Evolutionary conservation across 2,113 vertebrate genomes (phyloP).

Genomic region (Marcusenius ussheri): DNA sequence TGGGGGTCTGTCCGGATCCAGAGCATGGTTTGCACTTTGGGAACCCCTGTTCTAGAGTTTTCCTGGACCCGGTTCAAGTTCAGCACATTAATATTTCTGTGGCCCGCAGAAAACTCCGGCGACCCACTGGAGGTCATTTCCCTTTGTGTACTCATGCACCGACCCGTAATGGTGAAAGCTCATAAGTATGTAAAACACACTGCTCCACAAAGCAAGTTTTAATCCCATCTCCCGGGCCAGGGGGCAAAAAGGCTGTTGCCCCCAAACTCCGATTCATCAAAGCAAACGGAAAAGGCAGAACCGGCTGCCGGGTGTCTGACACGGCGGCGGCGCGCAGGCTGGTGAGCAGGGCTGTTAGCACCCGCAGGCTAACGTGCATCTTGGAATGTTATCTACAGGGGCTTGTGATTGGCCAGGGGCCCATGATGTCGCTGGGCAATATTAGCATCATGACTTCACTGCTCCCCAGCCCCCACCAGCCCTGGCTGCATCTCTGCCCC

Average conservation of each 20-base stretch:
- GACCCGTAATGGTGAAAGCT: slow-evolving; percentile 4
- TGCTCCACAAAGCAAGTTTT: slow-evolving; percentile 3
- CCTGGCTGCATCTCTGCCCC: not conserved
- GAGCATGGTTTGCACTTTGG: not conserved
- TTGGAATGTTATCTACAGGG: not conserved
- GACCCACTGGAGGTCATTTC: not conserved
- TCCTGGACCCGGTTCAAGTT: not conserved
- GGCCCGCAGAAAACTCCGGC: not conserved
- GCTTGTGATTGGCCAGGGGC: not conserved
- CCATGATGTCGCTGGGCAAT: not conserved
- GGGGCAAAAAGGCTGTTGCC: not conserved
- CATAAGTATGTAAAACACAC: slow-evolving; percentile 6
- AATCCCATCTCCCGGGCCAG: not conserved
- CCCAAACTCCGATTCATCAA: not conserved
- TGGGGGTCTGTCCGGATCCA: not conserved
- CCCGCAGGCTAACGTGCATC: not conserved
- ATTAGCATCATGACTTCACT: not conserved
- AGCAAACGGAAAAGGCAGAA: not conserved
- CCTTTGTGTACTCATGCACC: not conserved
- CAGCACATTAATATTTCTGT: not conserved
- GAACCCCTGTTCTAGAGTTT: not conserved
- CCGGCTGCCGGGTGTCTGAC: not conserved
- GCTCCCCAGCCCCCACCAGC: not conserved
- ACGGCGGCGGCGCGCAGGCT: not conserved
- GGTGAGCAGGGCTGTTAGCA: too few species aligned